Percentiles rank a stretch among this genome's conserved stretches.
These are phyloP conservation scores for Helicoverpa assulta DNA, from an alignment of 2,888 invertebrate species.

Conservation along the genomic window DNA sequence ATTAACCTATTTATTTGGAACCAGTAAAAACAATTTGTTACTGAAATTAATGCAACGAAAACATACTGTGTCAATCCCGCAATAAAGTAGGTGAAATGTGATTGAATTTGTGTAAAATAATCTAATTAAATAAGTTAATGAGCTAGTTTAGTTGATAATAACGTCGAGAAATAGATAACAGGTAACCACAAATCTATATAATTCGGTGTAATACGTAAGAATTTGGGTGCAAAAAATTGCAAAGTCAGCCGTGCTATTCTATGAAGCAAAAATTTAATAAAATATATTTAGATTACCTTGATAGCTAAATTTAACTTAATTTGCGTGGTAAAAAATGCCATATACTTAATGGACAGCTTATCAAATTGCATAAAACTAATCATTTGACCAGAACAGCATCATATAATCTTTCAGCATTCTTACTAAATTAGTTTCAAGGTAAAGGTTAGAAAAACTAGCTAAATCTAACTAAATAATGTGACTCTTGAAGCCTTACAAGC, in stretches of 20 bases:
- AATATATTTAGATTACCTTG: constrained; percentile 70
- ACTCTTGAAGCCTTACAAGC: constrained; percentile 59
- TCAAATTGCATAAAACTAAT: constrained; percentile 12
- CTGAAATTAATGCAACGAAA: constrained; percentile 22
- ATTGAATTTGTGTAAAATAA: constrained; percentile 63
- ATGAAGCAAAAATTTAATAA: constrained; percentile 52
- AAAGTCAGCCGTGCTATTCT: constrained; percentile 61
- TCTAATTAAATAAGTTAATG: constrained; percentile 72
- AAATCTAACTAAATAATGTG: constrained; percentile 18
- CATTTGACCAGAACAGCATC: not conserved
- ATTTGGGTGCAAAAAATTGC: constrained; percentile 54
- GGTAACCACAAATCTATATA: constrained; percentile 51
- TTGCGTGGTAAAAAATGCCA: constrained; percentile 5
- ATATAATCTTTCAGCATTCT: not conserved
- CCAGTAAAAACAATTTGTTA: not conserved
- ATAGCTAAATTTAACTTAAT: constrained; percentile 30
- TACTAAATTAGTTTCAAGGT: constrained; percentile 21
- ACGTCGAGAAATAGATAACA: constrained; percentile 50
- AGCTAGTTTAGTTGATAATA: constrained; percentile 63
- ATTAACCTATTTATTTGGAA: fast-evolving
- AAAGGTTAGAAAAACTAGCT: constrained; percentile 17
- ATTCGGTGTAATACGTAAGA: constrained; percentile 4
- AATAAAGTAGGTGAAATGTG: constrained; percentile 61
- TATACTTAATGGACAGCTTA: not conserved
- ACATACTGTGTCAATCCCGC: constrained; percentile 55